These are phyloP conservation scores for Excalfactoria chinensis DNA, from an alignment of 2,113 vertebrate species.

Conservation along the genomic window DNA sequence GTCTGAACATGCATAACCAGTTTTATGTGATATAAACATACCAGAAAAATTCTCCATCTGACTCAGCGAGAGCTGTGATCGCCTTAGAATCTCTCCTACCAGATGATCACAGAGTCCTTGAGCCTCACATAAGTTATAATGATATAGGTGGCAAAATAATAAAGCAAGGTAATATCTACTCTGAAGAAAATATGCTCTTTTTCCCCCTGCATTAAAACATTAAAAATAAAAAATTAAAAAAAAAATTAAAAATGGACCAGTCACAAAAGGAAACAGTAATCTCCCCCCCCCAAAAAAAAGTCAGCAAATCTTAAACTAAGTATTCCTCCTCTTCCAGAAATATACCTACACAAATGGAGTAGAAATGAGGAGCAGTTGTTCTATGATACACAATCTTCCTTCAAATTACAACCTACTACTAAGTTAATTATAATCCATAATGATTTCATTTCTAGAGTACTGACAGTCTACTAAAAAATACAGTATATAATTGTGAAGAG, in stretches of 20 bases:
- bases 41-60: conserved; percentile 63
- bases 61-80: conserved; percentile 56
- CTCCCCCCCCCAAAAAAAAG: not conserved
- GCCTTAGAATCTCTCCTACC: conserved; percentile 80
- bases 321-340: not conserved
- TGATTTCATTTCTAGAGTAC: not conserved
- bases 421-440: not conserved
- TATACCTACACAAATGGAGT: rapidly evolving
- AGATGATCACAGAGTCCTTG: conserved; percentile 92
- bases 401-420: rapidly evolving
- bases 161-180: conserved; percentile 89
- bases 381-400: not conserved
- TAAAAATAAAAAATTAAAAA: too few relatives aligned
- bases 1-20: not conserved
- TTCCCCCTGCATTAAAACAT: conserved; percentile 75
- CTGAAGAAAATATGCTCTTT: conserved; percentile 82
- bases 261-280: not conserved
- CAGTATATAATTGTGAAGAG: not conserved
- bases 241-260: not conserved
- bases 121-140: conserved; percentile 88
- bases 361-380: not conserved
- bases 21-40: conserved; percentile 48
- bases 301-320: not conserved
- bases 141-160: conserved; percentile 88
- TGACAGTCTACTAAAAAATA: not conserved